Evolutionary conservation across 2,113 vertebrate species (phyloP), one percentile per base, ranked within the genome.

Genomic region (Brachypteracias leptosomus): DNA sequence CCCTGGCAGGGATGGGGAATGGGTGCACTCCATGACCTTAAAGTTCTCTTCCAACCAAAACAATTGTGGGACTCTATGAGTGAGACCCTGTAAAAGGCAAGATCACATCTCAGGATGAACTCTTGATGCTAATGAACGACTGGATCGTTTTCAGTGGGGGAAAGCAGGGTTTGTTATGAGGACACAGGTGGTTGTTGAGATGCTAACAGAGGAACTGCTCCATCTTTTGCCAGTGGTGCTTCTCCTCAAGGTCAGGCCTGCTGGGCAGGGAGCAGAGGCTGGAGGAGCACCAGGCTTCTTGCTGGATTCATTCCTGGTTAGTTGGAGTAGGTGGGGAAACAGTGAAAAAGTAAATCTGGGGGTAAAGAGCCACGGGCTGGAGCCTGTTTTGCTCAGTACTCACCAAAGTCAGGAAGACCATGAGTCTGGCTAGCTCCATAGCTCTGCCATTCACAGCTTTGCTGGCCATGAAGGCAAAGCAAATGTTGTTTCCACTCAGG

Each of bases 341-440:
- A 38, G 25, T 11, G 31, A 49, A 21, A 28, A 47, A 75, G 61
- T 24, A 46, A 24, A 92, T 28, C 0, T 13, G 31, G 16, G 49
- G 21, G 17, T 13, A 12, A 6, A 21, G 67, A 66, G 79, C 28
- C 36, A 61, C 71, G 71, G 67, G 63, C 13, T 38, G 10, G 13
- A 62, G 44, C 55, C 51, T 54, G 73, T 25, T 9, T 59, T 33
- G 35, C 20, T 72, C 54, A 31, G 75, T 95, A 97, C 98, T 99
- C 90, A 99, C 99, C 98, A 99, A 96, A 51, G 98, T 97, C 87
- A 99, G 98, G 95, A 98, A 99, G 62, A 99, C 98, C 12, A 98
- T 73, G 55, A 99, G 96, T 54, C 94, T 98, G 71, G 98, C 98
- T 73, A 99, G 76, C 88, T 99, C 99, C 4, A 68, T 12, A 5